These are phyloP conservation scores for Luehdorfia chinensis DNA, from an alignment of 1,140 invertebrate species.

Conservation along the genomic window DNA sequence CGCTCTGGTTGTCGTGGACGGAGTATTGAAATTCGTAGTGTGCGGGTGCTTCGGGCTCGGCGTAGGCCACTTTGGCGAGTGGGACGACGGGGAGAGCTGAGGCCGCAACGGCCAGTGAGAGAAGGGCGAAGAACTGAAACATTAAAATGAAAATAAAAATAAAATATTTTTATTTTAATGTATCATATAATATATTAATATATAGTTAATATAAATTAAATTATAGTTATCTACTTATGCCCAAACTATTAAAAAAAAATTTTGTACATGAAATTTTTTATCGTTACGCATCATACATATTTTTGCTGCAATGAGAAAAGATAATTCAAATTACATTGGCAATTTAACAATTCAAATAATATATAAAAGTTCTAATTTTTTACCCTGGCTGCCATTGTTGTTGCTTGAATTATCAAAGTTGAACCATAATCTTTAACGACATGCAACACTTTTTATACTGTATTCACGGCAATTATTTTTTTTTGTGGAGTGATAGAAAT, in stretches of 20 bases:
- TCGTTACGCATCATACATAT: too few species aligned
- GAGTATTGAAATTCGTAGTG: constrained; percentile 83
- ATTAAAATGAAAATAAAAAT: constrained; percentile 11
- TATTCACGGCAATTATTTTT: not conserved
- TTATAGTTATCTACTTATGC: too few species aligned
- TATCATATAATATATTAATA: too few species aligned
- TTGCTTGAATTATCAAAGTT: constrained; percentile 3
- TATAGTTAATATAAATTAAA: too few species aligned
- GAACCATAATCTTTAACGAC: not conserved
- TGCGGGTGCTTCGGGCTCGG: constrained; percentile 76
- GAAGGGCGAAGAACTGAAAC: constrained; percentile 48
- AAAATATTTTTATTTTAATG: too few species aligned
- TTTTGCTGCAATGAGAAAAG: too few species aligned
- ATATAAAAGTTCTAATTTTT: too few species aligned
- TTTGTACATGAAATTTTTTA: too few species aligned
- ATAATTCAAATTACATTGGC: too few species aligned
- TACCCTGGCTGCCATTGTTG: constrained; percentile 48
- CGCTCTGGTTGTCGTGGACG: constrained; percentile 79
- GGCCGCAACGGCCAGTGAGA: constrained; percentile 45
- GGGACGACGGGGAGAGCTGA: constrained; percentile 44
- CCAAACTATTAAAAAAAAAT: too few species aligned
- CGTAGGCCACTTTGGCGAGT: constrained; percentile 44
- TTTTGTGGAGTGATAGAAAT: too few species aligned
- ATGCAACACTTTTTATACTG: constrained; percentile 10
- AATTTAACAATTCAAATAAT: too few species aligned